Evolutionary conservation across 2,888 invertebrate species (phyloP).

Genomic region (Hirtodrosophila alboralis): DNA sequence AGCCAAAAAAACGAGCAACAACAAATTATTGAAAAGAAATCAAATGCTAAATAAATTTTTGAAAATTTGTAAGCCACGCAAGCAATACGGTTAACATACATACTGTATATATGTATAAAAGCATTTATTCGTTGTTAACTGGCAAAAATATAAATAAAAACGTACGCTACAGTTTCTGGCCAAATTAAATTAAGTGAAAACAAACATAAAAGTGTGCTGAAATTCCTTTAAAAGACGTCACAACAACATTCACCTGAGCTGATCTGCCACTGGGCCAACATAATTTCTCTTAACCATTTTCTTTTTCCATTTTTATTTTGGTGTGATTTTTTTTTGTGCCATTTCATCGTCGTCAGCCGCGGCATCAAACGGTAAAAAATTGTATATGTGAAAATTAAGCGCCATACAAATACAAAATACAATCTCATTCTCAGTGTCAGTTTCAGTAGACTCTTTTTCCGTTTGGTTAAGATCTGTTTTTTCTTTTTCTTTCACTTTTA

Average conservation of each 20-base stretch:
- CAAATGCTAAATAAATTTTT: conserved; percentile 61
- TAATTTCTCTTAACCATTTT: conserved; percentile 47
- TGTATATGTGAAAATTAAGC: conserved; percentile 67
- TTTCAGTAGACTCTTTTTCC: conserved; percentile 45
- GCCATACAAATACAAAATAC: conserved; percentile 25
- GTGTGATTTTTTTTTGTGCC: conserved; percentile 35
- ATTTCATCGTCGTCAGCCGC: conserved; percentile 45
- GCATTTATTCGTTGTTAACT: conserved; percentile 11
- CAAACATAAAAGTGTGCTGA: conserved; percentile 13
- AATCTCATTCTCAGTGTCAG: conserved; percentile 49
- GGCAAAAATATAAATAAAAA: too few species aligned
- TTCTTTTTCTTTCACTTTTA: conserved; percentile 42
- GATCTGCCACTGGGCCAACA: conserved; percentile 42
- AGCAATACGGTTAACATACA: conserved; percentile 33
- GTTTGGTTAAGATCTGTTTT: conserved; percentile 45
- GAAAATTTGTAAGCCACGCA: conserved; percentile 67
- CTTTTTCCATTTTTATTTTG: conserved; percentile 24
- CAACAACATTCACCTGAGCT: conserved; percentile 39
- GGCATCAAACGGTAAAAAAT: conserved; percentile 61
- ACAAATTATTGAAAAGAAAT: conserved; percentile 65
- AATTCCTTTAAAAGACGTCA: conserved; percentile 6
- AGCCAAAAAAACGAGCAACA: conserved; percentile 50
- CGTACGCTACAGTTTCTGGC: conserved; percentile 8
- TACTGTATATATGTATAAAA: conserved; percentile 1
- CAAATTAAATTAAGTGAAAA: conserved; percentile 33